Base-by-base conservation (phyloP, 2,113 vertebrate genomes). In the Anthoscopus minutus region DNA sequence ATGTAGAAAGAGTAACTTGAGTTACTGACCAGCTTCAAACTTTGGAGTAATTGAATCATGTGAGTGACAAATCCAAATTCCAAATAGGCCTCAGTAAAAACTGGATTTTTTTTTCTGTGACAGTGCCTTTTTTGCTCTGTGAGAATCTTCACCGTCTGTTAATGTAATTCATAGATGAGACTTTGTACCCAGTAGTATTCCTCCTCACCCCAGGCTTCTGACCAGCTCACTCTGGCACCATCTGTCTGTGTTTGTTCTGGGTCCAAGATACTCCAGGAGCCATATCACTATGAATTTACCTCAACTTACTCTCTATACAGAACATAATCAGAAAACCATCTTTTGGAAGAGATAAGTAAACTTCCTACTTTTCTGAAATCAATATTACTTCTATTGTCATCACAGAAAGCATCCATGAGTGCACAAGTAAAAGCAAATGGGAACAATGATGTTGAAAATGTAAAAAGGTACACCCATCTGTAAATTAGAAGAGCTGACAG, bases 161-260 rank as follows among this genome's bases (percentile, higher is more conserved):
- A 81, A 84, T 86, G 62, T 81, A 94, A 96, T 92, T 94, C 96
- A 85, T 92, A 91, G 94, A 92, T 79, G 86, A 92, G 86, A 95
- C 93, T 91, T 96, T 92, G 94, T 94, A 97, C 86, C 37, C 73
- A 76, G 77, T 87, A 81, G 81, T 91, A 93, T 81, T 89, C 91
- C 92, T 95, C 66, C 84, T 94, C 86, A 96, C 93, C 73, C 84
- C 77, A 95, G 94, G 95, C 78, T 91, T 87, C 92, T 85, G 86
- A 94, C 85, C 86, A 1, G 7, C 91, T 94, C 94, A 81, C 94
- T 85, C 95, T 76, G 83, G 45, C 80, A 93, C 96, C 96, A 96
- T 96, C 95, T 96, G 96, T 93, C 88, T 91, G 51, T 92, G 72
- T 93, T 94, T 96, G 91, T 71, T 92, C 83, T 78, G 44, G 78